A percentile compares a stretch with the other conserved stretches of the same genome.
phyloP scores from a whole-genome alignment of 2,888 invertebrate species.

The Acanthoscelides obtectus region DNA sequence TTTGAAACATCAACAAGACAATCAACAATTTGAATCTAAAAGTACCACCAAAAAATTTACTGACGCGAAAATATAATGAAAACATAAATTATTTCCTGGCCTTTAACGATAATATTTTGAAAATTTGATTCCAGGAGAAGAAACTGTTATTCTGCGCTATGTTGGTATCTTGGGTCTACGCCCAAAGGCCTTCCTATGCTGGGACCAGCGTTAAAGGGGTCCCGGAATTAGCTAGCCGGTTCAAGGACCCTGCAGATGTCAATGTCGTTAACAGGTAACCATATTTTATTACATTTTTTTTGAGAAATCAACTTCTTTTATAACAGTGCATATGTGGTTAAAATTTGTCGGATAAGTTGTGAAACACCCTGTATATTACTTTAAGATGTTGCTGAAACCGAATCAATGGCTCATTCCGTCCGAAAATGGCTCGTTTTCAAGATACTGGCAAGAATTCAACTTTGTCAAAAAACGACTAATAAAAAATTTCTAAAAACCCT shows the following conservation, averaged over 20 bases:
- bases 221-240: slow-evolving; percentile 51
- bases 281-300: too few species aligned
- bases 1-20: too few species aligned
- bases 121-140: neutral
- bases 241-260: slow-evolving; percentile 25
- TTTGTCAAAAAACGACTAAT: too few species aligned
- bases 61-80: neutral
- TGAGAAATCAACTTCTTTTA: too few species aligned
- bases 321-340: too few species aligned
- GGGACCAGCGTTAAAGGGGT: slow-evolving; percentile 56
- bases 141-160: neutral
- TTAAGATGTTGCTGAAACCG: neutral
- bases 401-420: neutral
- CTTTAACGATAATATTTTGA: too few species aligned
- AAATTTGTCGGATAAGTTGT: too few species aligned
- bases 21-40: neutral
- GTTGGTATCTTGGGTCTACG: slow-evolving; percentile 29
- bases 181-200: slow-evolving; percentile 64
- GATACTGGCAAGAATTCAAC: too few species aligned
- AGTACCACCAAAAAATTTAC: neutral
- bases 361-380: too few species aligned
- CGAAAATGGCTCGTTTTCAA: too few species aligned
- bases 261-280: neutral
- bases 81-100: too few species aligned
- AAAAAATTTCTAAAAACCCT: too few species aligned